These are phyloP conservation scores for Synanthedon tipuliformis DNA, from an alignment of 2,888 invertebrate genomes.

Conservation along the genomic window DNA sequence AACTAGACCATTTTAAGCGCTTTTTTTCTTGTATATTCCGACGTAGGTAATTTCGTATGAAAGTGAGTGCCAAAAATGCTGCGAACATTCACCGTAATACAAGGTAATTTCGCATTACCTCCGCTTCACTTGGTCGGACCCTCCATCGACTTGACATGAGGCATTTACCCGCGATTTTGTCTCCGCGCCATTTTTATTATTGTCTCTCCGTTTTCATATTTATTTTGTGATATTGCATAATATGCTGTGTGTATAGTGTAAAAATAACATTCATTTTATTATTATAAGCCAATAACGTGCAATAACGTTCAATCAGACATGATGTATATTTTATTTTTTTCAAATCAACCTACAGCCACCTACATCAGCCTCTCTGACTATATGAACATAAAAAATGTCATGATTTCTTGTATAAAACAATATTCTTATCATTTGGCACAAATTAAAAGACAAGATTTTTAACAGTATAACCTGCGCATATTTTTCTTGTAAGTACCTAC, in stretches of 20 bases:
- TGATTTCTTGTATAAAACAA: too few relatives aligned
- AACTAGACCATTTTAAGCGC: background rate
- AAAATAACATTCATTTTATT: too few relatives aligned
- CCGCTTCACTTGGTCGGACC: conserved; percentile 22
- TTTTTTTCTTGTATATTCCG: background rate
- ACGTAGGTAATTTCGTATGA: conserved; percentile 22
- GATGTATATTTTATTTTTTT: too few relatives aligned
- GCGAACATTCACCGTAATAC: conserved; percentile 21
- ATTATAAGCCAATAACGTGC: too few relatives aligned
- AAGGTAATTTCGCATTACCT: conserved; percentile 46
- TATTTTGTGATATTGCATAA: conserved; percentile 5
- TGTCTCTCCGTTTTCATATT: conserved; percentile 11
- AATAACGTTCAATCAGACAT: too few relatives aligned
- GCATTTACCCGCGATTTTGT: conserved; percentile 23
- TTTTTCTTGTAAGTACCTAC: too few relatives aligned
- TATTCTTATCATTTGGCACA: too few relatives aligned
- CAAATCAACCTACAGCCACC: too few relatives aligned
- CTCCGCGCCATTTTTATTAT: conserved; percentile 18
- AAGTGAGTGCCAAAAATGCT: conserved; percentile 33
- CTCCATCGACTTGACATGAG: conserved; percentile 18
- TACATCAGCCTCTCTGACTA: too few relatives aligned
- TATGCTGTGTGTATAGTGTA: background rate
- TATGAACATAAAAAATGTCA: too few relatives aligned
- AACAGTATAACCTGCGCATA: too few relatives aligned
- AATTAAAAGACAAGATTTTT: too few relatives aligned